Evolutionary conservation across 2,113 vertebrate genomes (phyloP), one percentile per base, ranked within the genome.

Genomic region (Spilogale gracilis): DNA sequence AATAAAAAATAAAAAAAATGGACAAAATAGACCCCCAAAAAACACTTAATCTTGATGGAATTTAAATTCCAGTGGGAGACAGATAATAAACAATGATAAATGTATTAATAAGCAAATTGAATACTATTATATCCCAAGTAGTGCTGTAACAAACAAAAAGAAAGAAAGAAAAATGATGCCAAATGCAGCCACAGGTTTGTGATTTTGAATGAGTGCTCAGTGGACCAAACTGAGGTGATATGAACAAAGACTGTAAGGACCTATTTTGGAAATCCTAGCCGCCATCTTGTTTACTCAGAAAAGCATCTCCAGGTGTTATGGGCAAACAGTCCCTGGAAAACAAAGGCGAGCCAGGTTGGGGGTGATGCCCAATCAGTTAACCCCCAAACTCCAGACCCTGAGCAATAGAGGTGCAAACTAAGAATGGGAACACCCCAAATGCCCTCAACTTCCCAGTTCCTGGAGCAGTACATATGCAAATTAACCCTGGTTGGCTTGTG

Each of bases 31-130:
- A 80, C 32, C 38, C 38, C 38, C 21, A 45, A 21, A 71, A 50
- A 87, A 74, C 32, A 69, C 21, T 9, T 90, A 43, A 17, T 16
- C 5, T 14, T 95, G 16, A 9, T 88, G 4, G 6, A 90, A 93
- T 78, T 95, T 92, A 84, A 78, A 78, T 91, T 71, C 1, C 16
- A 89, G 11, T 27, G 60, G 45, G n/a, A 88, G n/a, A 82, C 9
- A 94, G 30, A 85, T 30, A 85, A 85, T 80, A 84, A 84, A 87
- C 18, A 97, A 88, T 63, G 96, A 85, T 95, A 78, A 9, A 85
- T 0, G 52, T 93, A 79, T n/a, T 92, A 63, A 81, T 94, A 86
- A 65, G 14, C 60, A 94, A 94, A 67, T 56, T 27, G 76, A 89
- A 32, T 69, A 73, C 27, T 83, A n/a, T 12, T 69, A 21, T 50